Evolutionary conservation across 2,888 invertebrate species (phyloP), one percentile per base, ranked within the genome.

Genomic region (Drosophila prostipennis): DNA sequence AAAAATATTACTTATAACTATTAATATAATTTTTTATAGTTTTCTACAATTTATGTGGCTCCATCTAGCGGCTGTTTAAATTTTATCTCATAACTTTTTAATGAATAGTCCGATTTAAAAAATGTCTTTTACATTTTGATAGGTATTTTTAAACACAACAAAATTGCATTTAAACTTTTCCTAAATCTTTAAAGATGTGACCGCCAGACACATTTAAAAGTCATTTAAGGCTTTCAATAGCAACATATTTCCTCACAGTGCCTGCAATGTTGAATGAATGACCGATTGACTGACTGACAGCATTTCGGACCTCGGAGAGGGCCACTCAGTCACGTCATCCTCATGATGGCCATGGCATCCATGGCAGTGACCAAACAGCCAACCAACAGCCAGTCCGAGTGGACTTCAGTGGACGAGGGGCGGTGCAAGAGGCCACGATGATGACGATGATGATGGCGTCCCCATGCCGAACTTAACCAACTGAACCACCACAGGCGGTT

Each of bases 321-420:
- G 74, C 67, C 65, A 72, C 64, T 61, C 69, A 78, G 80, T 83
- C 80, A 80, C 80, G 83, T 83, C 85, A 81, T 81, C 78, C 67
- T 77, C 78, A 77, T 74, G 73, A 72, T 46, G 56, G 51, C 78
- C 55, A 60, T 42, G 48, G 48, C 64, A 52, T 39, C 53, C 60
- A 43, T 51, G 65, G 42, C 67, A 53, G 40, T 48, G 61, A 58
- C 51, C 43, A 42, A 49, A 6, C 69, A 23, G 60, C 69, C 70
- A 69, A 65, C 67, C 58, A 40, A 40, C 40, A 16, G 40, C 42
- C 11, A 42, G 34, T 34, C 34, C 64, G 55, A 64, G 57, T 11
- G 29, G 52, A 40, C 7, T 45, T 19, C 60, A 45, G 45, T 29
- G 70, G 46, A 48, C 13, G n/a, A 60, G 60, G 42, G 69, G 70